Evolutionary conservation across 2,888 invertebrate species (phyloP).

Genomic region (Thalpophila matura): DNA sequence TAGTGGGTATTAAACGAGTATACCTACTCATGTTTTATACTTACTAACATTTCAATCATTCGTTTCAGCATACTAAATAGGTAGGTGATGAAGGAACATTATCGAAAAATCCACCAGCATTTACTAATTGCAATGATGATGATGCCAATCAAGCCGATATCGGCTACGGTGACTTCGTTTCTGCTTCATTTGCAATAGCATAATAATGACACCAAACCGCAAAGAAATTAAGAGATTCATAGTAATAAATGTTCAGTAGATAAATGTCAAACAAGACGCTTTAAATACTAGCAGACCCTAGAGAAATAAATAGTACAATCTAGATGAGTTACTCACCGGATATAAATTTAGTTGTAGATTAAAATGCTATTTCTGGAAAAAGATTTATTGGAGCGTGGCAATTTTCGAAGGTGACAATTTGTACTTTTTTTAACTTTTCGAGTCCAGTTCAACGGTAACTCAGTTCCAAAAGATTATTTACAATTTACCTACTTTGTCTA

Average conservation of each 20-base stretch:
- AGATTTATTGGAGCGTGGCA: background rate
- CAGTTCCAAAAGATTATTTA: background rate
- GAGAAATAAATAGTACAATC: background rate
- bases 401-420: background rate
- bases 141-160: no score
- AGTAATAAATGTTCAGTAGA: background rate
- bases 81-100: background rate
- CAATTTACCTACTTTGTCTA: background rate
- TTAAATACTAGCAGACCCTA: background rate
- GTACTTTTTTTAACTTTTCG: no score
- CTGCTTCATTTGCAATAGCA: no score
- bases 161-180: no score
- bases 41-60: background rate
- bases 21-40: background rate
- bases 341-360: background rate
- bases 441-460: background rate
- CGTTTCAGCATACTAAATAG: no score
- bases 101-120: background rate
- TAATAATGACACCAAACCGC: background rate
- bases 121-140: no score
- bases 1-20: no score
- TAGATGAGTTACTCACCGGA: background rate
- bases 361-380: background rate
- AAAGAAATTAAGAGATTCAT: background rate
- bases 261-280: background rate